Conservation (phyloP, 2,113 vertebrate genomes). For the Oncorhynchus tshawytscha region DNA sequence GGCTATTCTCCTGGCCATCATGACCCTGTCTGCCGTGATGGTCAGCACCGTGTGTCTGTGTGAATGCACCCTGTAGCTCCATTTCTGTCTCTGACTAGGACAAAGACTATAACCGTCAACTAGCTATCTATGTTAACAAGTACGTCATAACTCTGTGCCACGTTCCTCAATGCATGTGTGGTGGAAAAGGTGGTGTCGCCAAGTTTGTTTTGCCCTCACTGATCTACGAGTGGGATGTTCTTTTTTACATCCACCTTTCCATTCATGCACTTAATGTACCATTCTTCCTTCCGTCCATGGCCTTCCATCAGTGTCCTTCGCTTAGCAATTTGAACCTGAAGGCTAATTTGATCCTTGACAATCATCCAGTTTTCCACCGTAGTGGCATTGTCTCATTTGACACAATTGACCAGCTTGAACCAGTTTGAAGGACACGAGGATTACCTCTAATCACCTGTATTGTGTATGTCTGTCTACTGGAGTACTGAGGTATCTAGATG, state of each 20-base stretch:
- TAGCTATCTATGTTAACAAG: background rate
- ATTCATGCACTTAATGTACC: constrained; percentile 1
- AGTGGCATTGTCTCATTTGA: background rate
- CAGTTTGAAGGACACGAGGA: background rate
- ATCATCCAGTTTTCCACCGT: constrained; percentile 28
- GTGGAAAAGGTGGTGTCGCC: constrained; percentile 31
- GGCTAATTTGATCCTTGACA: constrained; percentile 31
- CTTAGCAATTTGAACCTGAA: constrained; percentile 21
- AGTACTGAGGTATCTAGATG: no score
- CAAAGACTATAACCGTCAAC: background rate
- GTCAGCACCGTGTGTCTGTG: constrained; percentile 71
- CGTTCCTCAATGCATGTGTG: constrained; percentile 11
- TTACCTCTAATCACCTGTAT: no score
- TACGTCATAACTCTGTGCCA: background rate
- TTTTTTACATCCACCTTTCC: constrained; percentile 22
- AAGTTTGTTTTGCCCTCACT: background rate
- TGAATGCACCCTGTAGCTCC: constrained; percentile 49
- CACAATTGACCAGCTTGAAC: background rate
- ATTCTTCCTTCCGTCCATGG: background rate
- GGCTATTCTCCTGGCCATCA: constrained; percentile 72
- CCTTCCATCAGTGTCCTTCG: background rate
- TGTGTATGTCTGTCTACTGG: no score
- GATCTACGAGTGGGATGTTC: background rate
- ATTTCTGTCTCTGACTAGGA: background rate
- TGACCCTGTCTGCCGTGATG: constrained; percentile 71